Conservation (phyloP, 2,113 vertebrate species). For the Otus sunia region DNA sequence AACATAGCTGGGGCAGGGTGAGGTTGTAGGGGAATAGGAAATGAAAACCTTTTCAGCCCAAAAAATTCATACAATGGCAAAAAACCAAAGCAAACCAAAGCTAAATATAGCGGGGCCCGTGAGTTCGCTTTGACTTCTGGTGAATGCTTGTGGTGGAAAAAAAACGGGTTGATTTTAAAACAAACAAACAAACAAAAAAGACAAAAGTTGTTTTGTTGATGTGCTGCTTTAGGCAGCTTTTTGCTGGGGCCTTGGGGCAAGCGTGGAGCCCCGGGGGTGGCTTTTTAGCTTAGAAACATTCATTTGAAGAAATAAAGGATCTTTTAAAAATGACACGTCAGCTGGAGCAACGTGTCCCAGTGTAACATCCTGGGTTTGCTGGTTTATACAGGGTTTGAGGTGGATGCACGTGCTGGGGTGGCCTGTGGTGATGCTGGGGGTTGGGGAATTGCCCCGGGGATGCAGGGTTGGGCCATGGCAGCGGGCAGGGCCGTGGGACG, state of each 20-base stretch:
- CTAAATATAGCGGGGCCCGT: neutral
- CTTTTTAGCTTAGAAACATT: neutral
- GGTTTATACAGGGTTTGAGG: neutral
- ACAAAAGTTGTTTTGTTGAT: neutral
- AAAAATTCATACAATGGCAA: neutral
- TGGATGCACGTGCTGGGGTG: neutral
- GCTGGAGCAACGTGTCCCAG: neutral
- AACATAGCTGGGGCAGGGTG: neutral
- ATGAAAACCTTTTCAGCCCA: slow-evolving; percentile 9
- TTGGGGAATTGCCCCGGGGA: neutral
- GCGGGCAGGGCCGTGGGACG: fast-evolving
- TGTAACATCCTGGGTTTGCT: neutral
- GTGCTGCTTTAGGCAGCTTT: neutral
- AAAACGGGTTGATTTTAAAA: neutral
- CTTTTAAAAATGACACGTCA: neutral
- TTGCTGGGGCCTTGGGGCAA: neutral
- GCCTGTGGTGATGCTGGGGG: neutral
- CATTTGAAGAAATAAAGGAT: neutral
- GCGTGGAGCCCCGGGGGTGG: neutral
- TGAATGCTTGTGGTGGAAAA: neutral
- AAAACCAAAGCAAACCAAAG: slow-evolving; percentile 28
- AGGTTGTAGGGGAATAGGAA: neutral
- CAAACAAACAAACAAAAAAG: neutral
- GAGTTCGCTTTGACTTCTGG: neutral
- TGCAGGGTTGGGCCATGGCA: fast-evolving